phyloP scores from a whole-genome alignment of 1,140 invertebrate genomes.

The Orchestia grillus region DNA sequence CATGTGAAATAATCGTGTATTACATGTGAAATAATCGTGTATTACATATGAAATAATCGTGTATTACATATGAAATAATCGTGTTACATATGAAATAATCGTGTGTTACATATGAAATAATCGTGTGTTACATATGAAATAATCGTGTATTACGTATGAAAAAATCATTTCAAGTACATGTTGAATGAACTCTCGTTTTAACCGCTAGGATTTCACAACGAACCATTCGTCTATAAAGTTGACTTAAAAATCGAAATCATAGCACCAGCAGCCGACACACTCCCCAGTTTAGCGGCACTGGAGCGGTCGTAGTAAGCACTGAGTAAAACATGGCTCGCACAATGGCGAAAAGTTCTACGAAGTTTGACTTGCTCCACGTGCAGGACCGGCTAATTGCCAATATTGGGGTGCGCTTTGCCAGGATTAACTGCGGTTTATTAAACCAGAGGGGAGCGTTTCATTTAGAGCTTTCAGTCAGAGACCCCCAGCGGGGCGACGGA shows the following conservation, averaged over 20 bases:
- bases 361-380: neutral
- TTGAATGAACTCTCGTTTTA: neutral
- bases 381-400: conserved; percentile 26
- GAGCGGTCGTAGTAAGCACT: neutral
- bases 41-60: no score
- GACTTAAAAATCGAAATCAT: neutral
- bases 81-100: no score
- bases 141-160: no score
- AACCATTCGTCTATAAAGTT: neutral
- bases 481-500: neutral
- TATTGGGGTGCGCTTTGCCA: neutral
- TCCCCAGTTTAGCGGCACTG: neutral
- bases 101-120: no score
- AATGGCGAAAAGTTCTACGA: neutral
- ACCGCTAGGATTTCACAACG: neutral
- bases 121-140: no score
- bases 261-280: neutral
- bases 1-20: no score
- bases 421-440: conserved; percentile 21
- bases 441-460: conserved; percentile 4
- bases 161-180: neutral
- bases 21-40: no score
- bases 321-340: neutral
- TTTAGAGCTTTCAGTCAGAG: neutral
- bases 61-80: no score